Conservation (phyloP, 2,888 invertebrate genomes). For the Anaspis maculata region DNA sequence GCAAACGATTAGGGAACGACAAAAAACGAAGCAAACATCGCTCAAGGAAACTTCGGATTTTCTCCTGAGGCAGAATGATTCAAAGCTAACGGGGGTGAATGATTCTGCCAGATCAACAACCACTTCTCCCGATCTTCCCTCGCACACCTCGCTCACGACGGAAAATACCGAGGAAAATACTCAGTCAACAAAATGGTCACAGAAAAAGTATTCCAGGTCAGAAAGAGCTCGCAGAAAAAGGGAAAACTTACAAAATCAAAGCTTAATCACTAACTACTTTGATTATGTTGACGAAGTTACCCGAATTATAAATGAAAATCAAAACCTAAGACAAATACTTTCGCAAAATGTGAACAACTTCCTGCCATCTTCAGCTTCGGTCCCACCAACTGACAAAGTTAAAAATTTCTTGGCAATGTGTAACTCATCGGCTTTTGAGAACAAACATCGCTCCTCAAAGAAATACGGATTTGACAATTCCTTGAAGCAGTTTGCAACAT, state of each 20-base stretch:
- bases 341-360: neutral
- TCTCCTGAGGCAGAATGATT: neutral
- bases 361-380: neutral
- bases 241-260: neutral
- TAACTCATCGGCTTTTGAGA: neutral
- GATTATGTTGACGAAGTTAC: neutral
- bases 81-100: neutral
- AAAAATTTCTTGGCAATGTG: neutral
- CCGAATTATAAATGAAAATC: neutral
- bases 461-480: neutral
- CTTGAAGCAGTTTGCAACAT: slow-evolving; percentile 8
- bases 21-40: too few relatives aligned
- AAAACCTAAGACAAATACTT: neutral
- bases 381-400: neutral
- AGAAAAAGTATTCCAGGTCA: neutral
- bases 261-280: neutral
- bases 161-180: too few relatives aligned
- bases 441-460: neutral
- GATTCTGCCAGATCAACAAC: neutral
- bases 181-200: neutral
- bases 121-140: too few relatives aligned
- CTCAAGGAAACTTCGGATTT: too few relatives aligned
- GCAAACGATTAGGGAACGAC: too few relatives aligned
- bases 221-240: slow-evolving; percentile 36
- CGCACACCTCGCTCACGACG: too few relatives aligned